A percentile compares a stretch with the other conserved stretches of the same genome.
Evolutionary conservation across 2,888 invertebrate genomes (phyloP).

Genomic region (Rhynchonema sp.): DNA sequence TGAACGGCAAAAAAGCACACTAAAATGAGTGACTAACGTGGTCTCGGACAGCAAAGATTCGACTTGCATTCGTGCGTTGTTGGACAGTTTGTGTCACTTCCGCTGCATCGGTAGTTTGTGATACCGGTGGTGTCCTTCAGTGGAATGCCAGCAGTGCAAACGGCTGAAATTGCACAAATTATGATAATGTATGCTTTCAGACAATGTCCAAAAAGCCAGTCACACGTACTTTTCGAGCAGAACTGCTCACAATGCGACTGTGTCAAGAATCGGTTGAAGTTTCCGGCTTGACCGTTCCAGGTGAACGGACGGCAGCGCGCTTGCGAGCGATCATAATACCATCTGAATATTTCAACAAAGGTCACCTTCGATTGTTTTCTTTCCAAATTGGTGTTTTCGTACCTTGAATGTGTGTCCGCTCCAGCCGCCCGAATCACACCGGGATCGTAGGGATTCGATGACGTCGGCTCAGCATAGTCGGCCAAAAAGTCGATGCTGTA

Average conservation of each 20-base stretch:
- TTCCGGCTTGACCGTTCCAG: background rate
- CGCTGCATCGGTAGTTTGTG: background rate
- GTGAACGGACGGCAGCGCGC: slow-evolving; percentile 5
- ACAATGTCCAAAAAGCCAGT: background rate
- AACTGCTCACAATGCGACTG: background rate
- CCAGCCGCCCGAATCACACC: no score
- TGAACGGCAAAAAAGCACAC: no score
- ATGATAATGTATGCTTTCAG: background rate
- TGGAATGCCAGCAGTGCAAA: slow-evolving; percentile 3
- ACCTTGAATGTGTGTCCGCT: no score
- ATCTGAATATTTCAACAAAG: no score
- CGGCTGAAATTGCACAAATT: background rate
- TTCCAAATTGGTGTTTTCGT: no score
- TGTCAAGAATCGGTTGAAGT: background rate
- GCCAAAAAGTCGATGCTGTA: no score
- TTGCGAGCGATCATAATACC: slow-evolving; percentile 21
- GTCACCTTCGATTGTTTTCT: no score
- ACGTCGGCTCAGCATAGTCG: no score
- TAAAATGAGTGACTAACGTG: slow-evolving; percentile 1
- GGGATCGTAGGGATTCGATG: no score
- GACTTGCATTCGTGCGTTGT: slow-evolving; percentile 1
- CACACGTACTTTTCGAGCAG: background rate
- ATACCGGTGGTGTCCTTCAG: slow-evolving; percentile 3
- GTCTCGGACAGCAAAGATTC: slow-evolving; percentile 4
- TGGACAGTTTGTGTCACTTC: background rate